These are phyloP conservation scores for Mesorhabditis spiculigera DNA, from an alignment of 2,888 invertebrate species.

Conservation along the genomic window DNA sequence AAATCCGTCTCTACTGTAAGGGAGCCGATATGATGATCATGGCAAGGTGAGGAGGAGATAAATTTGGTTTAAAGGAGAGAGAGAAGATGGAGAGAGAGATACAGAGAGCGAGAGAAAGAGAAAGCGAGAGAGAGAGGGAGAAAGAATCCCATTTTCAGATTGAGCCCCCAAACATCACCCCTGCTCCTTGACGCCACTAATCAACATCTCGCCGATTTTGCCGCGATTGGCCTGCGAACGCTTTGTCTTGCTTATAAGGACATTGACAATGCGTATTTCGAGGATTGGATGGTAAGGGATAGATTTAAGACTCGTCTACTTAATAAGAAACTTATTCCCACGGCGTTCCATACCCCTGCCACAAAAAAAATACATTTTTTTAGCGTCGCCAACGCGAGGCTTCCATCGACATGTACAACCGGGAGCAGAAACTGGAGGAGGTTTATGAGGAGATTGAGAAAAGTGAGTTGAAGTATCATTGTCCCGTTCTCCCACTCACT, in stretches of 20 bases:
- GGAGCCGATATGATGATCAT: constrained; percentile 92
- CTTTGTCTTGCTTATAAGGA: constrained; percentile 88
- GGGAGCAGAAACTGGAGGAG: constrained; percentile 81
- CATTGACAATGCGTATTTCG: constrained; percentile 58
- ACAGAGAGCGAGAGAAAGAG: too few relatives aligned
- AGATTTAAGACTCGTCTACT: too few relatives aligned
- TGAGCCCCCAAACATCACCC: constrained; percentile 32
- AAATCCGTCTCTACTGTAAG: constrained; percentile 82
- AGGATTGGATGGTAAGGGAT: constrained; percentile 48
- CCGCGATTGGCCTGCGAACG: constrained; percentile 76
- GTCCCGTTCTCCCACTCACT: too few relatives aligned
- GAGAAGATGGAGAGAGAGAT: too few relatives aligned
- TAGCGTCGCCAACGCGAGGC: constrained; percentile 60
- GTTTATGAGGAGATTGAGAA: constrained; percentile 97
- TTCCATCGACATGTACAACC: constrained; percentile 33
- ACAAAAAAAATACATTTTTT: not conserved
- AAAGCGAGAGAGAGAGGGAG: too few relatives aligned
- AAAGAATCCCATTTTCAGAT: constrained; percentile 15
- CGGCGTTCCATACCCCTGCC: too few relatives aligned
- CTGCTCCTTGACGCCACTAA: constrained; percentile 44
- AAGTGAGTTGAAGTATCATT: constrained; percentile 14
- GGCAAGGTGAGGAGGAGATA: constrained; percentile 70
- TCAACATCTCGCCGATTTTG: constrained; percentile 60
- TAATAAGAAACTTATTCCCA: too few relatives aligned
- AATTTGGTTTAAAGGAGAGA: not conserved